A percentile compares a stretch with the other conserved stretches of the same genome.
Evolutionary conservation across 1,140 invertebrate species (phyloP).

Genomic region (Calephelis virginiensis): DNA sequence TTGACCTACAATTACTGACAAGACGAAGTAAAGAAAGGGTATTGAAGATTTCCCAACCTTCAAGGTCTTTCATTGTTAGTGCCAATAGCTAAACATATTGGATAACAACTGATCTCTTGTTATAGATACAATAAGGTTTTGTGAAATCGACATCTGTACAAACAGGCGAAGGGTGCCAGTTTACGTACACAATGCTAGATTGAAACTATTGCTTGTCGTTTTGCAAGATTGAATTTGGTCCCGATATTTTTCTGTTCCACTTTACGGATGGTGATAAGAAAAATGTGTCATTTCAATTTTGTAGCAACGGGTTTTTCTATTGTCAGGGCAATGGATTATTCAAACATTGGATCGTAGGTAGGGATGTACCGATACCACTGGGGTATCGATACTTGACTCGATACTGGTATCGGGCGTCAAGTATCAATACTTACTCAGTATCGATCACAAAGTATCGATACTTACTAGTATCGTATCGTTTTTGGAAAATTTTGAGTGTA

Average conservation of each 20-base stretch:
- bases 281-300: slow-evolving; percentile 60
- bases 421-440: too few relatives aligned
- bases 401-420: too few relatives aligned
- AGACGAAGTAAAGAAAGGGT: not conserved
- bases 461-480: too few relatives aligned
- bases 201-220: slow-evolving; percentile 24
- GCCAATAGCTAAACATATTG: slow-evolving; percentile 34
- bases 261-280: slow-evolving; percentile 40
- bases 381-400: too few relatives aligned
- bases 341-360: slow-evolving; percentile 22
- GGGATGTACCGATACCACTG: too few relatives aligned
- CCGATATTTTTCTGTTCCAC: slow-evolving; percentile 52
- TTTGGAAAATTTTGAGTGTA: too few relatives aligned
- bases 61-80: slow-evolving; percentile 47
- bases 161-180: slow-evolving; percentile 21
- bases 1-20: too few relatives aligned
- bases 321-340: slow-evolving; percentile 35
- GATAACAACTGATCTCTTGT: slow-evolving; percentile 45
- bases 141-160: slow-evolving; percentile 23
- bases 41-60: slow-evolving; percentile 40
- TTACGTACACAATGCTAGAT: slow-evolving; percentile 39
- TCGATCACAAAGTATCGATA: too few relatives aligned
- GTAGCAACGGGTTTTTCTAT: slow-evolving; percentile 50
- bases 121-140: slow-evolving; percentile 35
- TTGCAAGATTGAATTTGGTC: slow-evolving; percentile 48